These are phyloP conservation scores for Hyperopisus bebe DNA, from an alignment of 2,113 vertebrate species.

Conservation along the genomic window DNA sequence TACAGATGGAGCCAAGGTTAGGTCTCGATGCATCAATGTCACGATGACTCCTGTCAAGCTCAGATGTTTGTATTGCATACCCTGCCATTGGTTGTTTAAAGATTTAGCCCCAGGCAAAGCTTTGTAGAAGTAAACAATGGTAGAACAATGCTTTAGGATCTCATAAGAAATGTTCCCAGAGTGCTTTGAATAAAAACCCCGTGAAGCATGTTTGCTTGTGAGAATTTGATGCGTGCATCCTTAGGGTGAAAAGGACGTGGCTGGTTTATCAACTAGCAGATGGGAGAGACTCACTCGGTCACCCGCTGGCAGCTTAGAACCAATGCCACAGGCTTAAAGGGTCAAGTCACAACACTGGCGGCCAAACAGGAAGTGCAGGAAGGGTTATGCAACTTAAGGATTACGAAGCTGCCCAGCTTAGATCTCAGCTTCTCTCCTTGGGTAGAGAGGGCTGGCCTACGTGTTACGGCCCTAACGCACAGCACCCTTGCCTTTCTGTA, in stretches of 20 bases:
- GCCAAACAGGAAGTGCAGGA: background rate
- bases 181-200: background rate
- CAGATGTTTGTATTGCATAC: background rate
- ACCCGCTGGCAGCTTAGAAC: background rate
- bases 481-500: background rate
- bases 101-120: background rate
- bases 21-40: background rate
- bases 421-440: background rate
- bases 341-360: background rate
- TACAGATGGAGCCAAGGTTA: background rate
- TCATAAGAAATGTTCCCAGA: background rate
- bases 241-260: background rate
- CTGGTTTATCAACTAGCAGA: background rate
- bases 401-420: background rate
- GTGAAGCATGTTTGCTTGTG: background rate
- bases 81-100: background rate
- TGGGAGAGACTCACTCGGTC: background rate
- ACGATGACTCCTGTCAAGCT: background rate
- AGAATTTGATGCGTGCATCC: background rate
- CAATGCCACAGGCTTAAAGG: background rate
- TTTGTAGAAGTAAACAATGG: background rate
- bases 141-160: background rate
- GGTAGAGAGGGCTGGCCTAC: background rate
- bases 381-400: background rate
- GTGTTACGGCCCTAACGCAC: background rate